Evolutionary conservation across 2,113 vertebrate genomes (phyloP).

Genomic region (Megalops atlanticus): DNA sequence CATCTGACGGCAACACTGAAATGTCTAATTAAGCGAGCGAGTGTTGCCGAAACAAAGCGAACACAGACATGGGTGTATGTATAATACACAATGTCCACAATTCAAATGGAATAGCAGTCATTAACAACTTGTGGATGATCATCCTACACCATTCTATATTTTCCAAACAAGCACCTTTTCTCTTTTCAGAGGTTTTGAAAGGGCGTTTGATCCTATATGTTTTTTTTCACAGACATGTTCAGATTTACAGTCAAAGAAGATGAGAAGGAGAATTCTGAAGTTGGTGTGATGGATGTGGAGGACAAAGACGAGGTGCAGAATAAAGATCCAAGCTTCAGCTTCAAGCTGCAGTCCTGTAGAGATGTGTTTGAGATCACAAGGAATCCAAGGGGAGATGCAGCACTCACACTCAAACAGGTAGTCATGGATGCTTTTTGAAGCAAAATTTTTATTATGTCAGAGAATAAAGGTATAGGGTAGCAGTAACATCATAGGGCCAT

Average conservation of each 20-base stretch:
- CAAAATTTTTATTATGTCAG: not conserved
- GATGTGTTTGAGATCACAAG: slow-evolving; percentile 70
- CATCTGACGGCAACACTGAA: no score
- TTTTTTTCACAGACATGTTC: slow-evolving; percentile 67
- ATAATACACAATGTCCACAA: no score
- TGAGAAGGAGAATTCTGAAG: slow-evolving; percentile 64
- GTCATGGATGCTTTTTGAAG: not conserved
- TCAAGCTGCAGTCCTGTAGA: slow-evolving; percentile 47
- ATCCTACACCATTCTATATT: no score
- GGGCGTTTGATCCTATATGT: not conserved
- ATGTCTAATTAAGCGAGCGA: no score
- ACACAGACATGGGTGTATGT: no score
- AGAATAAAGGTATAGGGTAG: no score
- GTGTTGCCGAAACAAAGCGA: no score
- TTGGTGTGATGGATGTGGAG: slow-evolving; percentile 76
- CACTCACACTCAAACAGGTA: slow-evolving; percentile 83
- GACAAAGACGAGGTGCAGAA: slow-evolving; percentile 86
- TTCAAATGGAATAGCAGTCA: no score
- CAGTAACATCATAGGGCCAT: no score
- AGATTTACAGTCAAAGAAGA: slow-evolving; percentile 78
- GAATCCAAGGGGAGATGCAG: slow-evolving; percentile 75
- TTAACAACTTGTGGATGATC: no score
- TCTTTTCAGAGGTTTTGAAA: not conserved
- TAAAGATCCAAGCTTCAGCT: slow-evolving; percentile 78
- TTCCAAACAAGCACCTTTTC: not conserved